Base-by-base conservation (phyloP, 2,113 vertebrate genomes). In the Fulmarus glacialis region DNA sequence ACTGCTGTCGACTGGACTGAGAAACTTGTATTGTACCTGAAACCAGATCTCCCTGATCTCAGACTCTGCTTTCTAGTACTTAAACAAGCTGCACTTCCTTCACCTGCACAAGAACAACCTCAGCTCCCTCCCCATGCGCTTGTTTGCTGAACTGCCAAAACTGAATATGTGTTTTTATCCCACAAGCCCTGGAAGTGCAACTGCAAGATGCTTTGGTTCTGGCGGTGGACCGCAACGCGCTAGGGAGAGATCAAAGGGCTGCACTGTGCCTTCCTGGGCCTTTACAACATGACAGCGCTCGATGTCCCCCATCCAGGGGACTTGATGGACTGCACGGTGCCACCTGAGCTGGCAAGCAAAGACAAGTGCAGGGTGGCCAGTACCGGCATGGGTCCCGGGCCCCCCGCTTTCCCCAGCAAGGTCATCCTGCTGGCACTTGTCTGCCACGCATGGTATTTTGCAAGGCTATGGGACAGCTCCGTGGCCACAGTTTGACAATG, bases 21-120 rank as follows among this genome's bases (percentile, higher is more conserved):
- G 96, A 47, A 97, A 90, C 85, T 50, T 98, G 45, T 98, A 98
- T 50, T 98, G 45, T 98, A 98, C 81, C 36, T 98, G 58, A 98
- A 98, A 98, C 66, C 96, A 29, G 38, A 96, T 98, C 85, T 59
- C 91, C 17, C 85, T 13, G 0, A 96, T 97, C 38, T 90, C 96
- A 3, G 89, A 38, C 48, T 92, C 97, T 0, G 98, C 98, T 24
- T 98, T 98, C 66, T 50, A 63, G 0, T 9, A 79, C 48, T 45
- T 97, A 4, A 82, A 93, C 64, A 88, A 98, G 43, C 87, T 98
- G 68, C 95, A 96, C 40, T 96, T 98, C 36, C 92, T 98, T 5
- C 98, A 98, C 82, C 84, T 98, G 47, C 97, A 87, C 87, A 96
- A 70, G 47, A 98, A 98, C 84, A 96, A 98, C 75, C 93, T 98